phyloP scores from a whole-genome alignment of 37 sponge, comb jelly and placozoan species.

The Hormiphora californensis region DNA sequence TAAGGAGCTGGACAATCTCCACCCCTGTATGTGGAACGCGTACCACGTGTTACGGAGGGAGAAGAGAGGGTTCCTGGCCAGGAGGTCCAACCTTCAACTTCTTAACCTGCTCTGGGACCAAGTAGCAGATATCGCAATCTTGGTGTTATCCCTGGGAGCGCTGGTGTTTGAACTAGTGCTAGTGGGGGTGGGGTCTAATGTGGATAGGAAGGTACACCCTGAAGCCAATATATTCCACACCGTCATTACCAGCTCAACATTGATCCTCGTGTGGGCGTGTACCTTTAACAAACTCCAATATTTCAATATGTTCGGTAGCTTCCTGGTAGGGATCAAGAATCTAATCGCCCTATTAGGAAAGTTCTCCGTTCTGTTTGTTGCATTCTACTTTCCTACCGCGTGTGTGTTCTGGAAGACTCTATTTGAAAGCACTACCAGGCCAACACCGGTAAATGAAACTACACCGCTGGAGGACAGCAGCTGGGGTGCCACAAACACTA shows the following conservation, averaged over 20 bases:
- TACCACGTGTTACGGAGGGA: not conserved
- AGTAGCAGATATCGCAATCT: not conserved
- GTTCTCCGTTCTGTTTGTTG: constrained; percentile 6
- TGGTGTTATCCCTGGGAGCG: not conserved
- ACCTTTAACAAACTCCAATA: not conserved
- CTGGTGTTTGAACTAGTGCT: constrained; percentile 8
- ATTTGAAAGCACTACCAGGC: not conserved
- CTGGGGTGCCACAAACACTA: no score
- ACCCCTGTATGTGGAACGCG: constrained; percentile 37
- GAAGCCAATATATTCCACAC: not conserved
- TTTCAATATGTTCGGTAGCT: not conserved
- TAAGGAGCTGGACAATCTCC: not conserved
- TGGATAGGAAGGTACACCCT: not conserved
- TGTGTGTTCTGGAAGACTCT: constrained; percentile 51
- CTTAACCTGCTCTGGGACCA: not conserved
- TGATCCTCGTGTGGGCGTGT: constrained; percentile 21
- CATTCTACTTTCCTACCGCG: not conserved
- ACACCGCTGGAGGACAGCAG: no score
- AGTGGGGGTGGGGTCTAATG: not conserved
- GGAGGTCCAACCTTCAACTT: not conserved
- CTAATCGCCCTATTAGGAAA: not conserved
- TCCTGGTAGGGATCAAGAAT: not conserved
- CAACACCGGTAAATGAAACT: not conserved
- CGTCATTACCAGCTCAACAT: not conserved
- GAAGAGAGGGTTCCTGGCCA: not conserved